Conservation (phyloP, 2,113 vertebrate genomes). For the Carettochelys insculpta region DNA sequence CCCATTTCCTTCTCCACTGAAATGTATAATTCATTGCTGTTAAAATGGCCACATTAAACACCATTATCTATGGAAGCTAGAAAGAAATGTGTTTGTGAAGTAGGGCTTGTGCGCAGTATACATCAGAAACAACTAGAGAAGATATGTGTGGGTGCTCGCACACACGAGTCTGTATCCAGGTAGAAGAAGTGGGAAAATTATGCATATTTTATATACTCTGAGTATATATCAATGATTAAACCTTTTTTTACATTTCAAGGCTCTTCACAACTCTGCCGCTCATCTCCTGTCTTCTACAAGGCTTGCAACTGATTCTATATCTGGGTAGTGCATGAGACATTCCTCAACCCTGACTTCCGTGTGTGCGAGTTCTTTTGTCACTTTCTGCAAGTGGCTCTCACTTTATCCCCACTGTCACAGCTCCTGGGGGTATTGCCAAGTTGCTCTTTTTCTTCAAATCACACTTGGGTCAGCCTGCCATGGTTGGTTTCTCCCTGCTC, state of each 20-base stretch:
- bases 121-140: not conserved
- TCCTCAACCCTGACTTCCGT: not conserved
- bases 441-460: constrained; percentile 6
- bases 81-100: not conserved
- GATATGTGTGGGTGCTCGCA: not conserved
- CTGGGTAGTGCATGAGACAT: not conserved
- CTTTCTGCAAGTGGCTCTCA: not conserved
- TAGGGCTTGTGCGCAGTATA: not conserved
- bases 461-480: accelerated
- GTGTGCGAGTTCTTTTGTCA: not conserved
- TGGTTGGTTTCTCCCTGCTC: not conserved
- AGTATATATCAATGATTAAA: not conserved
- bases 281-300: not conserved
- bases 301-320: not conserved
- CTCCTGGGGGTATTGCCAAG: not conserved
- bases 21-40: not conserved
- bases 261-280: not conserved
- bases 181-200: not conserved
- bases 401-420: not conserved
- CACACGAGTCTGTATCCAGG: not conserved
- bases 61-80: not conserved
- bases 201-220: not conserved
- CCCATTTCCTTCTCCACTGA: not conserved
- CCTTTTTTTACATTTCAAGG: not conserved
- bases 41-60: not conserved